Conservation (phyloP, 2,113 vertebrate genomes). For the Trematomus loennbergii region DNA sequence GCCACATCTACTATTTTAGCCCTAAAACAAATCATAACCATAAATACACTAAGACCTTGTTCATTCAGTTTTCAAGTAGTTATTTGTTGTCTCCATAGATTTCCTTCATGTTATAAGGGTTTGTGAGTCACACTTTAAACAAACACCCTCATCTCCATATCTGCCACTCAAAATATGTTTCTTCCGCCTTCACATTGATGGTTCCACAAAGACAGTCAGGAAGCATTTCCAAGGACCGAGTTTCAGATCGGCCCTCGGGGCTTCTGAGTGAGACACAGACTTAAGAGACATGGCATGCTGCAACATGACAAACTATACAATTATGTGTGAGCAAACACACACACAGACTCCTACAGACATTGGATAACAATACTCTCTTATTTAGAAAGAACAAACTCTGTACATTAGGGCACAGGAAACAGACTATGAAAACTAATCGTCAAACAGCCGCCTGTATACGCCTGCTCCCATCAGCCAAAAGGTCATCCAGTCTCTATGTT, state of each 20-base stretch:
- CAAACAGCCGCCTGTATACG: neutral
- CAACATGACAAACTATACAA: conserved; percentile 66
- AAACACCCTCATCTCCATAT: neutral
- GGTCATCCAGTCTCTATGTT: neutral
- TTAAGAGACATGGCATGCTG: conserved; percentile 55
- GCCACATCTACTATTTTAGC: too few relatives aligned
- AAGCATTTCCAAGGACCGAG: conserved; percentile 21
- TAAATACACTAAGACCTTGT: too few relatives aligned
- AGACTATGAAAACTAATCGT: neutral
- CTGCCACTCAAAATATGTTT: conserved; percentile 1
- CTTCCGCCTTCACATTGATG: conserved; percentile 17
- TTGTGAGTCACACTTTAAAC: neutral
- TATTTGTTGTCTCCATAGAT: too few relatives aligned
- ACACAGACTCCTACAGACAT: conserved; percentile 20
- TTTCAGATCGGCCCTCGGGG: conserved; percentile 51
- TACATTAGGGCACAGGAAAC: conserved; percentile 22
- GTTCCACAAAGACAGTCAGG: conserved; percentile 1
- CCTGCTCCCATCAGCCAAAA: neutral
- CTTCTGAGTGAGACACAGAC: conserved; percentile 47
- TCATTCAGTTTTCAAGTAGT: too few relatives aligned
- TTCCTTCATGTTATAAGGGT: neutral
- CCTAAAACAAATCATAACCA: too few relatives aligned
- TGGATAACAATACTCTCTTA: conserved; percentile 39
- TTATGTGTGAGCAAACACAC: conserved; percentile 46
- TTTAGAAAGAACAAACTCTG: conserved; percentile 21